These are phyloP conservation scores for Oreotrochilus melanogaster DNA, from an alignment of 2,113 vertebrate species.

Conservation along the genomic window DNA sequence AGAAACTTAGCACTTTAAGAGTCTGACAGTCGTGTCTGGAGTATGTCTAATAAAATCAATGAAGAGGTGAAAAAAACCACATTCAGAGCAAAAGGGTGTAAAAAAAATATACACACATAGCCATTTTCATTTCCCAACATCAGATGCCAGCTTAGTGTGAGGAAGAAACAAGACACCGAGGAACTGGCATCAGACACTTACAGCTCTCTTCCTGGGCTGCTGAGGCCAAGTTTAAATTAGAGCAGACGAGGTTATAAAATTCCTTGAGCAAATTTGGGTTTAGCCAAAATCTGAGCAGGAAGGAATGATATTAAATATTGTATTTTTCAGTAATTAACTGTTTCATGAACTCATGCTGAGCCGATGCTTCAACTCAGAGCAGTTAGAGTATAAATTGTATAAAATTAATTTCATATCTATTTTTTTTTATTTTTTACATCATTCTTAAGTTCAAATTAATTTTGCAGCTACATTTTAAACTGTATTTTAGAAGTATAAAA, in stretches of 20 bases:
- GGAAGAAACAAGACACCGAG: background rate
- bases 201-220: background rate
- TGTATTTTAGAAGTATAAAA: background rate
- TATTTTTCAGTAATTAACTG: background rate
- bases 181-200: background rate
- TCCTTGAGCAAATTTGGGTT: background rate
- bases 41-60: background rate
- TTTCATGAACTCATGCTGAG: background rate
- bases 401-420: background rate
- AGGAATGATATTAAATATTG: rapidly evolving
- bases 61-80: background rate
- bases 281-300: background rate
- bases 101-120: background rate
- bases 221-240: background rate
- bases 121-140: background rate
- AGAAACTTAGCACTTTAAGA: background rate
- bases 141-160: background rate
- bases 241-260: background rate
- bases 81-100: background rate
- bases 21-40: background rate
- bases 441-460: background rate
- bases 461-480: background rate
- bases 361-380: background rate
- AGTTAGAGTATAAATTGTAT: background rate
- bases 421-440: background rate